Percentiles rank a stretch among this genome's conserved stretches.
These are phyloP conservation scores for Sinocyclocheilus anshuiensis DNA, from an alignment of 2,113 vertebrate species.

Conservation along the genomic window DNA sequence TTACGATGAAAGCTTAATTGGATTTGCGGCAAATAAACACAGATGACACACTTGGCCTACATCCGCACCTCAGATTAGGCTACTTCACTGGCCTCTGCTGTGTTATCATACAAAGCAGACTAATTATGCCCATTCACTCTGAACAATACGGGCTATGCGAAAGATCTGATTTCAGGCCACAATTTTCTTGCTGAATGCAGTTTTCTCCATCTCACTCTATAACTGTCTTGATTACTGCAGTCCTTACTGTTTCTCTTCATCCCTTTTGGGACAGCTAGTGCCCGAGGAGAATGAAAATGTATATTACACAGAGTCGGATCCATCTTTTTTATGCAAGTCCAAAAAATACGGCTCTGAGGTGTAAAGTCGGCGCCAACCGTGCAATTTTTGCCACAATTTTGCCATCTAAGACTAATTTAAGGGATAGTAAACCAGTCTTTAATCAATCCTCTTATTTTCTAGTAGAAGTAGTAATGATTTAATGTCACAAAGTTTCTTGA, in stretches of 20 bases:
- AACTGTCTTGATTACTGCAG: slow-evolving; percentile 33
- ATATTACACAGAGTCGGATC: not conserved
- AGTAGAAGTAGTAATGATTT: not conserved
- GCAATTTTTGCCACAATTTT: not conserved
- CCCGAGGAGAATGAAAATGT: slow-evolving; percentile 9
- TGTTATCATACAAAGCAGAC: slow-evolving; percentile 14
- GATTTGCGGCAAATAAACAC: slow-evolving; percentile 33
- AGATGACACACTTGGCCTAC: slow-evolving; percentile 36
- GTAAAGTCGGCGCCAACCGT: not conserved
- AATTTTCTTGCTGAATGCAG: slow-evolving; percentile 18
- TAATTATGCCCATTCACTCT: slow-evolving; percentile 20
- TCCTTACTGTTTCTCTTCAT: slow-evolving; percentile 21
- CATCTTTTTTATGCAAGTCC: not conserved
- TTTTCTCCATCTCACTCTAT: slow-evolving; percentile 30
- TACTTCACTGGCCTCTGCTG: slow-evolving; percentile 9
- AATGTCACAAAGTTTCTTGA: too few relatives aligned
- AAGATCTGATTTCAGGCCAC: slow-evolving; percentile 16
- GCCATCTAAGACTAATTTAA: not conserved
- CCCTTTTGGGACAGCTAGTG: not conserved
- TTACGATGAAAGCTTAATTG: slow-evolving; percentile 12
- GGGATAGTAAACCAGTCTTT: not conserved
- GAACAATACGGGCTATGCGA: not conserved
- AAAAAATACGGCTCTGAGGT: not conserved
- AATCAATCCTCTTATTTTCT: not conserved
- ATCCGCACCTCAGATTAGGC: slow-evolving; percentile 19